These are phyloP conservation scores for Micromussa lordhowensis DNA, from an alignment of 92 coral and sea anemone species.

Conservation along the genomic window DNA sequence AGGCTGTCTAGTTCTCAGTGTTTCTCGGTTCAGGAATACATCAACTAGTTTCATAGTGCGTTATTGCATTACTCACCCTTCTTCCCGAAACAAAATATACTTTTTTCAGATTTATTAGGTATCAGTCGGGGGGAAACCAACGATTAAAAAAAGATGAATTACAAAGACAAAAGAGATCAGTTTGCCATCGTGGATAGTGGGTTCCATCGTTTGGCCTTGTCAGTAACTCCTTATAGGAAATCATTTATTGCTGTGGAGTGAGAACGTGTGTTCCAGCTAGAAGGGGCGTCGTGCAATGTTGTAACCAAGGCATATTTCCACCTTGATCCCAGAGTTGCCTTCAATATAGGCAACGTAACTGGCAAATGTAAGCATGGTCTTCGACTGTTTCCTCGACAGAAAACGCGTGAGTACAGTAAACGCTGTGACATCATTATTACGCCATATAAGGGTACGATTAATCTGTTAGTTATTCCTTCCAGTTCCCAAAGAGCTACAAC, in stretches of 20 bases:
- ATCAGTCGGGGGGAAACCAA: neutral
- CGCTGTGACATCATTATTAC: no score
- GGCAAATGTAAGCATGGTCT: no score
- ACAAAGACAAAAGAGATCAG: neutral
- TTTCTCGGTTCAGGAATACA: no score
- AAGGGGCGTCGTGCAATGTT: conserved; percentile 30
- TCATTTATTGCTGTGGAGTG: conserved; percentile 30
- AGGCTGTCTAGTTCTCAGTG: no score
- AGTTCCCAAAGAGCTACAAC: no score
- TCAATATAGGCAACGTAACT: no score
- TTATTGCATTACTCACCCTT: neutral
- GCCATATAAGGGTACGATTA: neutral
- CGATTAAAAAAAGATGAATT: neutral
- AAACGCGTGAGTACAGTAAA: no score
- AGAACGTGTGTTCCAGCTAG: conserved; percentile 42
- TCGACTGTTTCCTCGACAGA: no score
- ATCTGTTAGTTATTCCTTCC: no score
- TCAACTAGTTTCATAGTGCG: no score
- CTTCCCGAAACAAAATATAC: neutral
- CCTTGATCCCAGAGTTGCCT: conserved; percentile 36
- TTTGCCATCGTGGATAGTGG: neutral
- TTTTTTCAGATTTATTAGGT: neutral
- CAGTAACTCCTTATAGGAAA: no score
- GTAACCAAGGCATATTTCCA: conserved; percentile 47
- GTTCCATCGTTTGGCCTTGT: neutral